phyloP scores from a whole-genome alignment of 2,888 invertebrate species.

The Drosophila acutilabella region DNA sequence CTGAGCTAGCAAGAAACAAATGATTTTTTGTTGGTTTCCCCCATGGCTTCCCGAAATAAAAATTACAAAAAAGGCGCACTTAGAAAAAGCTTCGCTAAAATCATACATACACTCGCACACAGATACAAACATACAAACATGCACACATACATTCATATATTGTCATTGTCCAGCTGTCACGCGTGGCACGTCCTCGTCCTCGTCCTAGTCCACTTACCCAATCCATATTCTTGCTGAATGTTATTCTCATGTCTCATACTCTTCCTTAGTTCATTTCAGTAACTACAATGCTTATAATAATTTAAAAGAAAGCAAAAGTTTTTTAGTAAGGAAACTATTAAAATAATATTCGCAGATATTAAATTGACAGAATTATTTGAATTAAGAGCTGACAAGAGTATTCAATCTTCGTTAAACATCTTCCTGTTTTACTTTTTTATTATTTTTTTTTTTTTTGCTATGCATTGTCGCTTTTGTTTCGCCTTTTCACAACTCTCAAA shows the following conservation, averaged over 20 bases:
- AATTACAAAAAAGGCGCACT: slow-evolving; percentile 59
- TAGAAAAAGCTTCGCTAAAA: slow-evolving; percentile 37
- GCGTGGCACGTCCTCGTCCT: slow-evolving; percentile 64
- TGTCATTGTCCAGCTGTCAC: slow-evolving; percentile 80
- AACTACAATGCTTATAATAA: not conserved
- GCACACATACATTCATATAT: slow-evolving; percentile 35
- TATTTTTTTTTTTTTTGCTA: slow-evolving; percentile 45
- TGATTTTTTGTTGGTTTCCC: slow-evolving; percentile 63
- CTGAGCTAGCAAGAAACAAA: slow-evolving; percentile 78
- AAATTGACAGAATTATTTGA: too few species aligned
- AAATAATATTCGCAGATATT: not conserved
- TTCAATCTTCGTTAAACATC: not conserved
- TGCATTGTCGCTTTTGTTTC: slow-evolving; percentile 72
- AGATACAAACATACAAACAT: slow-evolving; percentile 5
- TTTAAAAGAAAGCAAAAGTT: not conserved
- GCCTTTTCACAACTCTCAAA: slow-evolving; percentile 68
- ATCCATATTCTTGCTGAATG: slow-evolving; percentile 49
- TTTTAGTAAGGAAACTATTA: not conserved
- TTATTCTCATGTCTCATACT: slow-evolving; percentile 21
- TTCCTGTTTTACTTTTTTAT: slow-evolving; percentile 4
- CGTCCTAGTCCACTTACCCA: slow-evolving; percentile 38
- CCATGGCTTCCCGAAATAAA: slow-evolving; percentile 62
- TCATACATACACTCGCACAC: slow-evolving; percentile 18
- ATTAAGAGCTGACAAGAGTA: not conserved
- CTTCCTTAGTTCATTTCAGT: not conserved